These are phyloP conservation scores for Cairina moschata DNA, from an alignment of 2,113 vertebrate species.

Conservation along the genomic window DNA sequence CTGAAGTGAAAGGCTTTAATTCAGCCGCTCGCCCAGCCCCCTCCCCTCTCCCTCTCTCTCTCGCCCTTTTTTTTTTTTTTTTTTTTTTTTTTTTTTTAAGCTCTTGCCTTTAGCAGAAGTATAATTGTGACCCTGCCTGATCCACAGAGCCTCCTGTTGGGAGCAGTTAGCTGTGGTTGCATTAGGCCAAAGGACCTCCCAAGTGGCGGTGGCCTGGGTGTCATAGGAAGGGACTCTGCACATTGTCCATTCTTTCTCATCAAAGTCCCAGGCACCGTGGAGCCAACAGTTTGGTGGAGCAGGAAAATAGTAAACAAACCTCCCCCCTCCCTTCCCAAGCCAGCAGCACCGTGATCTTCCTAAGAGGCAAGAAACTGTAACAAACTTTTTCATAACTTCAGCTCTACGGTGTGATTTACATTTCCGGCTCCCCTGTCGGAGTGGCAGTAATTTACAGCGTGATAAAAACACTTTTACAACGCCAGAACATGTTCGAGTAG, in stretches of 20 bases:
- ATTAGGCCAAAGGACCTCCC: conserved; percentile 80
- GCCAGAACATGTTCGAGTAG: conserved; percentile 62
- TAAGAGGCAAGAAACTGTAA: neutral
- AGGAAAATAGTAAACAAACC: conserved; percentile 43
- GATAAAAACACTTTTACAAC: conserved; percentile 74
- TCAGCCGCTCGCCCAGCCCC: neutral
- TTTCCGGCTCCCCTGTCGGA: conserved; percentile 73
- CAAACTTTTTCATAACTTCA: conserved; percentile 55
- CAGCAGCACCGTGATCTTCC: conserved; percentile 7
- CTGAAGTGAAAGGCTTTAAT: conserved; percentile 51
- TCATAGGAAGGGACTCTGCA: conserved; percentile 65
- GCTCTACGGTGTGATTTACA: conserved; percentile 65
- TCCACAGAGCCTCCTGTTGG: conserved; percentile 72
- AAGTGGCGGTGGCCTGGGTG: conserved; percentile 78
- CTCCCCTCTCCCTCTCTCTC: fast-evolving
- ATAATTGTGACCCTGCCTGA: conserved; percentile 78
- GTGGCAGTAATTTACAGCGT: conserved; percentile 69
- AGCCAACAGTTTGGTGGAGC: conserved; percentile 27
- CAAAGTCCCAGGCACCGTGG: conserved; percentile 45
- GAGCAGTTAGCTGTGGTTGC: conserved; percentile 67
- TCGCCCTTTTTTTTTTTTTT: too few relatives aligned
- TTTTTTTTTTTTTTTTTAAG: neutral
- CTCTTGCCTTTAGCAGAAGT: conserved; percentile 70
- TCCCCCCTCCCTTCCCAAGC: neutral
- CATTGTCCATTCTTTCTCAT: conserved; percentile 56